Conservation (phyloP, 2,113 vertebrate genomes). For the Tetrax tetrax region DNA sequence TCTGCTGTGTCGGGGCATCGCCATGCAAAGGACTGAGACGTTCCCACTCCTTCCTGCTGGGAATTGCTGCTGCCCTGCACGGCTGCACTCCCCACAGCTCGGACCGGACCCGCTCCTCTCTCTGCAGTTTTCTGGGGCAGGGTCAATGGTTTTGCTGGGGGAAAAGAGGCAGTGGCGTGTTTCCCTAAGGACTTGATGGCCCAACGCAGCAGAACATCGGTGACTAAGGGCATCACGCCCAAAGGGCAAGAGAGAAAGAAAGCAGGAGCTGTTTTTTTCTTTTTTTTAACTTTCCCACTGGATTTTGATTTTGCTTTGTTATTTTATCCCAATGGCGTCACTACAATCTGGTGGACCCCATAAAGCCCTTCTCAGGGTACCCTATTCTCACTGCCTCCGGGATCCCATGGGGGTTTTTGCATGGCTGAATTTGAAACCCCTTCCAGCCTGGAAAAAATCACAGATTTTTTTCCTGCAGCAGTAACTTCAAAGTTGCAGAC, state of each 20-base stretch:
- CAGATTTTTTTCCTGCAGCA: neutral
- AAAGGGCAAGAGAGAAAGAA: neutral
- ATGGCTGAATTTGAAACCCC: neutral
- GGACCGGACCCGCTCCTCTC: neutral
- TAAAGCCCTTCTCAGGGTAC: neutral
- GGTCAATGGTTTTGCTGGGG: neutral
- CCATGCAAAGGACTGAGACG: neutral
- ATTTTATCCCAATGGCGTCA: neutral
- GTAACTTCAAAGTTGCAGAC: neutral
- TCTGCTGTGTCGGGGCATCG: conserved; percentile 69
- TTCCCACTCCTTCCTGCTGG: conserved; percentile 65
- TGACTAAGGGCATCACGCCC: neutral
- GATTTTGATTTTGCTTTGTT: neutral
- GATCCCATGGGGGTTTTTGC: neutral
- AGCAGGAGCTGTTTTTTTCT: neutral
- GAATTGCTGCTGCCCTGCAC: conserved; percentile 64
- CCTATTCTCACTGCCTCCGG: neutral
- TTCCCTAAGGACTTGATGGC: neutral
- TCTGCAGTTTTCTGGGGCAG: neutral
- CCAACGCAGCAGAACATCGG: neutral
- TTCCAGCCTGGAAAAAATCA: neutral
- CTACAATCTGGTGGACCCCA: neutral
- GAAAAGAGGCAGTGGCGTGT: neutral
- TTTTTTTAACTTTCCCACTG: neutral
- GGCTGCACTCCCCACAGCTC: conserved; percentile 31